These are phyloP conservation scores for Hirudo medicinalis DNA, from an alignment of 1,140 invertebrate species.

Conservation along the genomic window DNA sequence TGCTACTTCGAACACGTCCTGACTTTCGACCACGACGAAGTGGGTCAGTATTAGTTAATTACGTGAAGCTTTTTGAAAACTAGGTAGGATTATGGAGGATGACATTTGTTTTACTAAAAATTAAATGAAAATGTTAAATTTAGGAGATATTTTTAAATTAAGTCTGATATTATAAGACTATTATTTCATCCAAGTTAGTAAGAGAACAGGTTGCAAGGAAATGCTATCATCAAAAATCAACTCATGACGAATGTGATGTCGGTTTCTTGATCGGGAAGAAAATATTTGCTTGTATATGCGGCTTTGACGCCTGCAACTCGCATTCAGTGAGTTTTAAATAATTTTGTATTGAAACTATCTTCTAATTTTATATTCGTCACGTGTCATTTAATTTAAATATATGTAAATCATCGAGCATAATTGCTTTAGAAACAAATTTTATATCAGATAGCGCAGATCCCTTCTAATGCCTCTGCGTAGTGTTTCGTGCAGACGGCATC, in stretches of 20 bases:
- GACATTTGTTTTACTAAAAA: not conserved
- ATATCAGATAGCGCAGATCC: too few species aligned
- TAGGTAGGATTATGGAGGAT: not conserved
- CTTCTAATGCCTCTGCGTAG: not conserved
- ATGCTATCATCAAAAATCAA: not conserved
- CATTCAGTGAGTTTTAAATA: not conserved
- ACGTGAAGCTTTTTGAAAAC: not conserved
- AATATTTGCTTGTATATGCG: not conserved
- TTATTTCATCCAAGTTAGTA: not conserved
- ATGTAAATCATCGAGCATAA: too few species aligned
- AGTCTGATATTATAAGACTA: not conserved
- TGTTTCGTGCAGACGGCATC: not conserved
- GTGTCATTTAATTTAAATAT: not conserved
- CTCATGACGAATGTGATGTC: constrained; percentile 4
- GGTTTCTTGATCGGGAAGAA: not conserved
- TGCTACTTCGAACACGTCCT: constrained; percentile 7
- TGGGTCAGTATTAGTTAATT: not conserved
- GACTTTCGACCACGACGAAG: not conserved
- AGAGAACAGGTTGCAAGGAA: not conserved
- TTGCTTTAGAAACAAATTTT: too few species aligned
- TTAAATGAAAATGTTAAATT: not conserved
- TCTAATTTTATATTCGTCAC: not conserved
- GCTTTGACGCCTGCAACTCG: constrained; percentile 5
- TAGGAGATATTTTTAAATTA: too few species aligned
- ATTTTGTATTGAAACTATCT: not conserved